Conservation (phyloP, 2,888 invertebrate species). For the Acrobasis suavella region DNA sequence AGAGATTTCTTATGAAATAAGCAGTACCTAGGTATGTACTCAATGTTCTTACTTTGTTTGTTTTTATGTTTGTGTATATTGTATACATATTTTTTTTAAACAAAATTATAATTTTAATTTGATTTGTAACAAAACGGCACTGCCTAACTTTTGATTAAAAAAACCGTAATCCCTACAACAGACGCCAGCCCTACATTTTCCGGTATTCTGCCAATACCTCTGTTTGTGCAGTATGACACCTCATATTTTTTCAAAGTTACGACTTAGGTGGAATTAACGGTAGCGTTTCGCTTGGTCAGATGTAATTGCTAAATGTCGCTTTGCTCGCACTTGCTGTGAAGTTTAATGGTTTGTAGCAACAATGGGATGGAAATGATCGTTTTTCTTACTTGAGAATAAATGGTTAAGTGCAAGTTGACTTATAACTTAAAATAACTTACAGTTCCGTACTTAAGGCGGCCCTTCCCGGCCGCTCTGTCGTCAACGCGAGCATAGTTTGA, state of each 20-base stretch:
- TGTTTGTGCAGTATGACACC: conserved; percentile 38
- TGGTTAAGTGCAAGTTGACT: too few relatives aligned
- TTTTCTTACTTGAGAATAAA: background rate
- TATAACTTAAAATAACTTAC: too few relatives aligned
- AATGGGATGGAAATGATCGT: background rate
- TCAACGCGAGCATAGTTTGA: too few relatives aligned
- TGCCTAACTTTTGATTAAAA: background rate
- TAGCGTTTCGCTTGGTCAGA: conserved; percentile 12
- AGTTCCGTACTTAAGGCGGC: too few relatives aligned
- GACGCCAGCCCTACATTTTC: conserved; percentile 14
- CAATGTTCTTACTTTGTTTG: too few relatives aligned
- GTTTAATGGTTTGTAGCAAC: conserved; percentile 15
- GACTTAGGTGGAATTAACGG: conserved; percentile 19
- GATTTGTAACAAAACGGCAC: too few relatives aligned
- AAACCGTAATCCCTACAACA: background rate
- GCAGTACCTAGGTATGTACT: too few relatives aligned
- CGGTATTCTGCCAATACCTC: conserved; percentile 29
- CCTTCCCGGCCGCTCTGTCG: too few relatives aligned
- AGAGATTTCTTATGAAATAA: too few relatives aligned
- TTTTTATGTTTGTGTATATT: too few relatives aligned
- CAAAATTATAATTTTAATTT: too few relatives aligned
- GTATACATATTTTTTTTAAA: too few relatives aligned
- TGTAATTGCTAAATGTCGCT: conserved; percentile 18
- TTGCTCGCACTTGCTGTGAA: background rate
- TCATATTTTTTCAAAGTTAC: conserved; percentile 31